phyloP scores from a whole-genome alignment of 2,113 vertebrate genomes.

The Pseudorectes ferrugineus region DNA sequence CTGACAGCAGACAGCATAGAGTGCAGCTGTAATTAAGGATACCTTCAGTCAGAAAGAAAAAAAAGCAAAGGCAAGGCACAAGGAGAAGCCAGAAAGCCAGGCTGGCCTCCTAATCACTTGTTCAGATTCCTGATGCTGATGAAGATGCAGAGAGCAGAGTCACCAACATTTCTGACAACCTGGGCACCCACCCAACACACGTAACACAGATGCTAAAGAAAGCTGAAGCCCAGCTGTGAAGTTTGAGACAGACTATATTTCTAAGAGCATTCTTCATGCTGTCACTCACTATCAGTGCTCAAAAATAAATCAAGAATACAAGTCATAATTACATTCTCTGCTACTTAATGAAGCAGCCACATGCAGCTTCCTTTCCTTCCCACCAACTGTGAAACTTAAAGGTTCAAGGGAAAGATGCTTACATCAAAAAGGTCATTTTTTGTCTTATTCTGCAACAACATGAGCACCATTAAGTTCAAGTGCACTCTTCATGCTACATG shows the following conservation, averaged over 20 bases:
- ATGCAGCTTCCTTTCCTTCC: neutral
- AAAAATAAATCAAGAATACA: neutral
- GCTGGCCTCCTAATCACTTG: neutral
- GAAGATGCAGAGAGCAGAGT: neutral
- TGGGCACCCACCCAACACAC: neutral
- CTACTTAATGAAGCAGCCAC: slow-evolving; percentile 18
- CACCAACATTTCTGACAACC: neutral
- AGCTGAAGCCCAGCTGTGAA: neutral
- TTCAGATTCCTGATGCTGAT: neutral
- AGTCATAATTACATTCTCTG: neutral
- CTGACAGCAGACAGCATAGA: neutral
- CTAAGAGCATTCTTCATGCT: neutral
- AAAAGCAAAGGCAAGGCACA: neutral
- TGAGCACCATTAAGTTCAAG: neutral
- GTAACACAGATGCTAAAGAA: neutral
- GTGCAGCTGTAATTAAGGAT: neutral
- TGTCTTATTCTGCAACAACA: neutral
- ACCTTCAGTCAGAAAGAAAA: neutral
- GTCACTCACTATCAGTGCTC: neutral
- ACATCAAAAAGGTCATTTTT: neutral
- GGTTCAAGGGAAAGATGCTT: neutral
- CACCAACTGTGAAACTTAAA: slow-evolving; percentile 22
- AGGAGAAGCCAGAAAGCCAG: neutral
- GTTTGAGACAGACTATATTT: neutral
- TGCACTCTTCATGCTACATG: neutral